Evolutionary conservation across 2,113 vertebrate genomes (phyloP).

Genomic region (Xenus cinereus): DNA sequence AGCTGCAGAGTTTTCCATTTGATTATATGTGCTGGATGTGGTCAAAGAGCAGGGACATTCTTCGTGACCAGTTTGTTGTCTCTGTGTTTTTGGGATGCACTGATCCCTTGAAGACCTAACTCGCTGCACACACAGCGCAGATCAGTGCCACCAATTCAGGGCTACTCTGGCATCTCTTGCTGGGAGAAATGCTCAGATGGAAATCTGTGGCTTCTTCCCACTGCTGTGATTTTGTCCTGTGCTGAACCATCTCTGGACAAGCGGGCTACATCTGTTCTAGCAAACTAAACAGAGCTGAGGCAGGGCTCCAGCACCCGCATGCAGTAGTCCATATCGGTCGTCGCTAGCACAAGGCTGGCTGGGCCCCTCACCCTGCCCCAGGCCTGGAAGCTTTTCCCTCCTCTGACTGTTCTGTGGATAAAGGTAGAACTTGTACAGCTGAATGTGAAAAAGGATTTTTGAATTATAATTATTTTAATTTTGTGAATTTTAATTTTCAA

Average conservation of each 20-base stretch:
- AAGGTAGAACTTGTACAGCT: background rate
- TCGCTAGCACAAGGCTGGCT: background rate
- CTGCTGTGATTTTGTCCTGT: background rate
- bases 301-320: background rate
- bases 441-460: background rate
- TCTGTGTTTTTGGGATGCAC: background rate
- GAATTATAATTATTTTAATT: background rate
- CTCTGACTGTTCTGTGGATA: background rate
- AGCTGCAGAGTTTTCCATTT: background rate
- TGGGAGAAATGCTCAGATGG: background rate
- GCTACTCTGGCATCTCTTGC: background rate
- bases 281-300: background rate
- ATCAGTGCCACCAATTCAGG: background rate
- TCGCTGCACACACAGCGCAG: background rate
- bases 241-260: background rate
- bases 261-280: background rate
- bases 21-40: background rate
- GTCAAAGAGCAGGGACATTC: background rate
- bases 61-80: background rate
- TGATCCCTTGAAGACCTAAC: background rate
- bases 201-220: background rate
- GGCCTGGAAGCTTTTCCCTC: background rate
- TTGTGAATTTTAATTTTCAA: background rate
- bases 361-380: background rate
- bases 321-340: fast-evolving